Evolutionary conservation across 1,140 invertebrate genomes (phyloP), one percentile per base, ranked within the genome.

Genomic region (Drosophila simulans): DNA sequence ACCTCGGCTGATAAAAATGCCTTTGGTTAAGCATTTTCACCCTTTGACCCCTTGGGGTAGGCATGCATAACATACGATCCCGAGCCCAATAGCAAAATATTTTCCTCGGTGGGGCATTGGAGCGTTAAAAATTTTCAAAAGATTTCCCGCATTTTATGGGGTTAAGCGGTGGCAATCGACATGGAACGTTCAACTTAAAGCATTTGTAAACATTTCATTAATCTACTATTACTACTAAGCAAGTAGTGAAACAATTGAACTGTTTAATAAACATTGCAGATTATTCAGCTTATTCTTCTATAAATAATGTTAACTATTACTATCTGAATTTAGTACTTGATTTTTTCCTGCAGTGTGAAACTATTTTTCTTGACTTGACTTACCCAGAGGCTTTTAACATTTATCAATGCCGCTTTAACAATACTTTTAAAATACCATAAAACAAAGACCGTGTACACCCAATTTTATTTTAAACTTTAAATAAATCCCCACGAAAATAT

Each of bases 1-100:
- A 86, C 83, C 84, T 80, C 86, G 72, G 84, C 83, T 86, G 83
- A 86, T 86, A 86, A 86, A 86, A 86, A 86, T 86, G 85, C 83
- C 83, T 76, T 77, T 56, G 83, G 58, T 76, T 66, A 75, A 88
- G 78, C 83, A 86, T 83, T 82, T 63, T 75, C 79, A 69, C 65
- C 62, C 75, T 60, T 75, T 79, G 73, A 88, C 78, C 74, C 77
- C 66, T 58, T 72, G 52, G 45, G 60, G 54, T 68, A 65, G 68
- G 43, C 68, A 42, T 40, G 51, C 66, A 70, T 49, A 71, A 51
- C 64, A 68, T 45, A 59, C 59, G 59, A 54, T 37, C 43, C 49
- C 49, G 58, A 45, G 20, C 55, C 25, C 20, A 60, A 46, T 46
- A 57, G 52, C 65, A 17, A 40, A 48, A 69, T 69, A 70, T 56